Evolutionary conservation across 2,888 invertebrate genomes (phyloP).

Genomic region (Protodeltote pygarga): DNA sequence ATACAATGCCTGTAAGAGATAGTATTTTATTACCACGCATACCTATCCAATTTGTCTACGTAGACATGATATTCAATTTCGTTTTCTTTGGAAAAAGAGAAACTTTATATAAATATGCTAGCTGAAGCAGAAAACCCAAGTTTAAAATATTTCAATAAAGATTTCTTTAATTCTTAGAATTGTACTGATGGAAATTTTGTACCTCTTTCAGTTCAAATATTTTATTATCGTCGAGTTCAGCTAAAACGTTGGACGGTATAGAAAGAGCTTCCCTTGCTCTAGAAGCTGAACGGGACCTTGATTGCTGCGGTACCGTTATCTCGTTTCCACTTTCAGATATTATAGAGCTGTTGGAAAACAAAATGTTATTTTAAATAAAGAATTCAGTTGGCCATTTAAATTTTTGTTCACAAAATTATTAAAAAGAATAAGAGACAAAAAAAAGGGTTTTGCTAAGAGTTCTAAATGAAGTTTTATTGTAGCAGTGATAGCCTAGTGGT

Average conservation of each 20-base stretch:
- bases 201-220: conserved; percentile 89
- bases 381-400: conserved; percentile 3
- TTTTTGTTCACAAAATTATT: not conserved
- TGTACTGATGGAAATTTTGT: conserved; percentile 28
- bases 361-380: conserved; percentile 19
- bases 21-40: conserved; percentile 1
- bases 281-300: conserved; percentile 74
- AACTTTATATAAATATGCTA: no score
- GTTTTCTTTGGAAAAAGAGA: no score
- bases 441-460: conserved; percentile 10
- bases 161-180: not conserved
- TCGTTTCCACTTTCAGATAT: conserved; percentile 67
- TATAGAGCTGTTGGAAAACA: conserved; percentile 61
- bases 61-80: no score
- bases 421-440: not conserved
- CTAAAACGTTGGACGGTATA: conserved; percentile 80
- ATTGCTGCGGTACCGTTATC: conserved; percentile 57
- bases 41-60: no score
- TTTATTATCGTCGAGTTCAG: conserved; percentile 87
- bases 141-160: no score
- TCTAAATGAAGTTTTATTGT: no score
- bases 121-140: no score
- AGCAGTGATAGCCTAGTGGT: no score
- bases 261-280: conserved; percentile 74
- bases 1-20: not conserved